Evolutionary conservation across 1,140 invertebrate species (phyloP).

Genomic region (Drosophila obscura): DNA sequence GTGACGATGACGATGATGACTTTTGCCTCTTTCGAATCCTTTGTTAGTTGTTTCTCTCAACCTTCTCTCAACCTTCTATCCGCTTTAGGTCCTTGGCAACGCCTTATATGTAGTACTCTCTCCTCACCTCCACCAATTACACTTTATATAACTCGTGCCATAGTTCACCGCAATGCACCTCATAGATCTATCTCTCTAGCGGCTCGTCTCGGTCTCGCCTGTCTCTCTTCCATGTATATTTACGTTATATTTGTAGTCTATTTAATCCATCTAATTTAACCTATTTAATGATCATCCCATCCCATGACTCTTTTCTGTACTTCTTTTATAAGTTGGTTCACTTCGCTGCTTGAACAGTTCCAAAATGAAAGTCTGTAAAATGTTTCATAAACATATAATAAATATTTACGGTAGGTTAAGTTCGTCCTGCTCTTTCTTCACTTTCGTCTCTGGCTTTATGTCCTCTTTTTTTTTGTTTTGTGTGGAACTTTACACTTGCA

Average conservation of each 20-base stretch:
- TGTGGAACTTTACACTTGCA: slow-evolving; percentile 17
- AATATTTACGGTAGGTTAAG: slow-evolving; percentile 80
- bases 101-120: slow-evolving; percentile 74
- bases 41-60: slow-evolving; percentile 47
- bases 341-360: slow-evolving; percentile 69
- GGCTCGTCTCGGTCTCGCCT: not conserved
- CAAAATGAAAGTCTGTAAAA: slow-evolving; percentile 80
- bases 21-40: slow-evolving; percentile 53
- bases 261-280: slow-evolving; percentile 41
- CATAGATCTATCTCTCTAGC: slow-evolving; percentile 7
- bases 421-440: slow-evolving; percentile 13
- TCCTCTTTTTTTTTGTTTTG: not conserved
- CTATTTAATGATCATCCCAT: slow-evolving; percentile 22
- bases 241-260: slow-evolving; percentile 42
- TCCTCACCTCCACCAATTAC: slow-evolving; percentile 19
- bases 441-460: not conserved
- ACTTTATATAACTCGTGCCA: not conserved
- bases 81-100: slow-evolving; percentile 76
- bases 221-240: slow-evolving; percentile 35
- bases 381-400: slow-evolving; percentile 82
- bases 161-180: slow-evolving; percentile 23
- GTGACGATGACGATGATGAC: slow-evolving; percentile 55
- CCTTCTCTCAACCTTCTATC: slow-evolving; percentile 43
- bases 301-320: slow-evolving; percentile 55
- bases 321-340: slow-evolving; percentile 63